Conservation (phyloP, 1,140 invertebrate species). For the Drosophila chauvacae region DNA sequence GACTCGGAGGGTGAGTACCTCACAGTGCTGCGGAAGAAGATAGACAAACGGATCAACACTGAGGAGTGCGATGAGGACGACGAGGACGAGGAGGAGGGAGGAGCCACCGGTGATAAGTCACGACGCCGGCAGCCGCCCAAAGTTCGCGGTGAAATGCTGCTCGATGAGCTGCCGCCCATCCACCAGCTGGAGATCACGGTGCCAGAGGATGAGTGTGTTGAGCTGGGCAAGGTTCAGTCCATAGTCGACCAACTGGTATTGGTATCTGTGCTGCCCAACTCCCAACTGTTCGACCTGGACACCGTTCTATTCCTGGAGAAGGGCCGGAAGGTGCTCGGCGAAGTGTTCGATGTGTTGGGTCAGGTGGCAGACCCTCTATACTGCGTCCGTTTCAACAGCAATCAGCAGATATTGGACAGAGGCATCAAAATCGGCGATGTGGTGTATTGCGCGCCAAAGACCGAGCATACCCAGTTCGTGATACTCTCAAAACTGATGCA, state of each 20-base stretch:
- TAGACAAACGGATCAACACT: conserved; percentile 69
- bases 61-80: conserved; percentile 73
- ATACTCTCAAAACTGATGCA: conserved; percentile 90
- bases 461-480: conserved; percentile 90
- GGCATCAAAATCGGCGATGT: conserved; percentile 87
- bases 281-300: conserved; percentile 92
- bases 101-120: conserved; percentile 18
- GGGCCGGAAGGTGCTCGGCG: conserved; percentile 89
- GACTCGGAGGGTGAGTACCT: conserved; percentile 72
- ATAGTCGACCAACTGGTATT: conserved; percentile 91
- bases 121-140: conserved; percentile 60
- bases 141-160: conserved; percentile 73
- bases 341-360: conserved; percentile 96
- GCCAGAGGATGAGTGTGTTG: conserved; percentile 89
- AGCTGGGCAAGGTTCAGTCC: conserved; percentile 90
- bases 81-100: conserved; percentile 64
- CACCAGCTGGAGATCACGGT: conserved; percentile 93
- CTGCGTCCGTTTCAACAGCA: conserved; percentile 92
- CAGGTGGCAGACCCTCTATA: conserved; percentile 91
- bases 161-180: conserved; percentile 92
- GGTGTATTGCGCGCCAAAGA: conserved; percentile 93
- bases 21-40: conserved; percentile 62
- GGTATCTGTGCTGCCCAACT: conserved; percentile 88
- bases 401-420: conserved; percentile 88
- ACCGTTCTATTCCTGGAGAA: conserved; percentile 92